Percentiles rank a stretch among this genome's conserved stretches.
Conservation (phyloP, 1,140 invertebrate species). For the Caenorhabditis briggsae region DNA sequence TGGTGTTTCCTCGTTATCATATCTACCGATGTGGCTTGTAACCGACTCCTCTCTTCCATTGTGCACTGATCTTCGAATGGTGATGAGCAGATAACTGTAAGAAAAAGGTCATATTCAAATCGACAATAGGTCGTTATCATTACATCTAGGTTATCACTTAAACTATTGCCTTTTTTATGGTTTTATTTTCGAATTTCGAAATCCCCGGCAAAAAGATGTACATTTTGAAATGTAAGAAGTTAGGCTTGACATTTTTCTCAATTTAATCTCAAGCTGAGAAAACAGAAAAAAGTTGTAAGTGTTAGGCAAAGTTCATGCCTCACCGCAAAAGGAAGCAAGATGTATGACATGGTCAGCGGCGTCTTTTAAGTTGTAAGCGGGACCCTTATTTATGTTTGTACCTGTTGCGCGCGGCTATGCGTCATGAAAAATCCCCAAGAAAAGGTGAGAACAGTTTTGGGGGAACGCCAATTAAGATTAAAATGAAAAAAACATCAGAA, state of each 20-base stretch:
- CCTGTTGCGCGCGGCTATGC: slow-evolving; percentile 7
- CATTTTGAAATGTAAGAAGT: too few relatives aligned
- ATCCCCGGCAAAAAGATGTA: background rate
- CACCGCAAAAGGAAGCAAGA: slow-evolving; percentile 32
- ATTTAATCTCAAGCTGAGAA: background rate
- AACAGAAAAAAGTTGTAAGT: background rate
- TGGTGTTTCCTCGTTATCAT: slow-evolving; percentile 22
- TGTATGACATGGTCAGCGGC: background rate
- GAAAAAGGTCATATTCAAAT: slow-evolving; percentile 7
- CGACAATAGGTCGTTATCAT: background rate
- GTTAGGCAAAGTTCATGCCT: background rate
- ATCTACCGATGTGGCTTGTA: background rate
- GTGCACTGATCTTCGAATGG: slow-evolving; percentile 51
- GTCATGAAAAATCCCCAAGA: background rate
- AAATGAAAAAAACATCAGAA: background rate
- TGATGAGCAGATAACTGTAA: slow-evolving; percentile 37
- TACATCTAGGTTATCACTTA: background rate
- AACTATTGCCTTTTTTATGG: background rate
- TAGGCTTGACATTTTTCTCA: background rate
- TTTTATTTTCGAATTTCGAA: background rate
- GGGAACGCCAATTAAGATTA: background rate
- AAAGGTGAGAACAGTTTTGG: background rate
- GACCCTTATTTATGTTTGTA: slow-evolving; percentile 43
- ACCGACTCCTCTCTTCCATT: slow-evolving; percentile 40
- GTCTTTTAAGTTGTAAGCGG: slow-evolving; percentile 15